A percentile compares a stretch with the other conserved stretches of the same genome.
Evolutionary conservation across 2,797 vertebrate species (phyloP).

Genomic region (Pangasius sanitwongsei): DNA sequence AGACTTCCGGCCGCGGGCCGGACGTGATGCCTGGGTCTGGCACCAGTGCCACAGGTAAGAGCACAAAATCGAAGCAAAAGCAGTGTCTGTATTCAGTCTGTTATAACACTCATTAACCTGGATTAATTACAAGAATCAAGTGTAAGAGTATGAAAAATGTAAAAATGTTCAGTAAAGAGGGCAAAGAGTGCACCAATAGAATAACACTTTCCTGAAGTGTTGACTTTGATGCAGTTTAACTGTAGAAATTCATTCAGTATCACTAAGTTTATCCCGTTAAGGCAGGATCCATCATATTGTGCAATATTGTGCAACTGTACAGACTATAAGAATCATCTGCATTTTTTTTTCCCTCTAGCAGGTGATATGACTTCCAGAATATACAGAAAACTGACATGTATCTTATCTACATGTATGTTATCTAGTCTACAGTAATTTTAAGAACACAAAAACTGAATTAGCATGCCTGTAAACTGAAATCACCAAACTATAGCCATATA

Average conservation of each 20-base stretch:
- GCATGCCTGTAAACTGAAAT: background rate
- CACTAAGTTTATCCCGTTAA: background rate
- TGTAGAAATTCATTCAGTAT: background rate
- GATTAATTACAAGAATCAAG: background rate
- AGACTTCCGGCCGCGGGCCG: constrained; percentile 86
- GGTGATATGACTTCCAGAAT: background rate
- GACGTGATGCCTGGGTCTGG: constrained; percentile 92
- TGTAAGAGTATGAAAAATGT: background rate
- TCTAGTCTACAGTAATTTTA: background rate
- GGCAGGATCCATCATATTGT: background rate
- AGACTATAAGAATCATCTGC: background rate
- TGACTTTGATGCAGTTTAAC: background rate
- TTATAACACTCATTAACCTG: background rate
- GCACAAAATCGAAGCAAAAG: background rate
- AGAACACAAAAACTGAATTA: background rate
- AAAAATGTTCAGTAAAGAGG: background rate
- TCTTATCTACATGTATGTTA: no score
- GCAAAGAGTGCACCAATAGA: no score
- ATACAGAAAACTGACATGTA: background rate
- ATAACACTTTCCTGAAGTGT: background rate
- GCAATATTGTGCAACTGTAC: background rate
- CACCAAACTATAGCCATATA: background rate
- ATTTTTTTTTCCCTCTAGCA: background rate
- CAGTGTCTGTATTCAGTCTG: background rate
- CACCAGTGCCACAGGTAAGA: constrained; percentile 94